phyloP scores from a whole-genome alignment of 2,797 vertebrate genomes.

The Coregonus suidteri region DNA sequence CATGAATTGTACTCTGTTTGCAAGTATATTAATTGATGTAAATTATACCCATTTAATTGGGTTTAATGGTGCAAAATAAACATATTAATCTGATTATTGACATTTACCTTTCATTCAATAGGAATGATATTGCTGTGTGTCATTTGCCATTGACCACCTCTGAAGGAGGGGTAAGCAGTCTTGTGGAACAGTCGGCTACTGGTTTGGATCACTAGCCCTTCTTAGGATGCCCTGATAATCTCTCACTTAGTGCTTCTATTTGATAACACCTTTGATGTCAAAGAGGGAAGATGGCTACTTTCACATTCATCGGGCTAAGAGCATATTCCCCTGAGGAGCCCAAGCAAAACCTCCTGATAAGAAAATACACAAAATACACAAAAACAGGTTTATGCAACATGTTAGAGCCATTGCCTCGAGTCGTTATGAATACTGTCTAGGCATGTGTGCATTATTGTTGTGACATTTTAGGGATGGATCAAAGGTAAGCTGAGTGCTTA shows the following conservation, averaged over 20 bases:
- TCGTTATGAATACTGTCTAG: constrained; percentile 25
- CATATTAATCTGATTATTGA: not conserved
- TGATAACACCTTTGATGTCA: constrained; percentile 45
- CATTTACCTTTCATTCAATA: not conserved
- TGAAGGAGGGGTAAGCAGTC: constrained; percentile 30
- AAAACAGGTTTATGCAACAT: constrained; percentile 3
- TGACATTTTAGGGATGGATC: constrained; percentile 4
- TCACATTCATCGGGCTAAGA: constrained; percentile 36
- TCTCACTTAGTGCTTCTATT: constrained; percentile 21
- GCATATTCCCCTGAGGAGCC: constrained; percentile 29
- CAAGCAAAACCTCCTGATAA: not conserved
- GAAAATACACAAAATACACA: not conserved
- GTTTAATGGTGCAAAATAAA: not conserved
- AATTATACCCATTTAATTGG: not conserved
- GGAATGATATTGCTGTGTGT: constrained; percentile 25
- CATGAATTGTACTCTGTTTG: not conserved
- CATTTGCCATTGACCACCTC: constrained; percentile 18
- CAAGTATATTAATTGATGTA: not conserved
- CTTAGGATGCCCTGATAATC: constrained; percentile 21
- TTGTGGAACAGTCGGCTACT: constrained; percentile 30
- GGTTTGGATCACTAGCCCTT: constrained; percentile 34
- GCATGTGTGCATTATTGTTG: not conserved
- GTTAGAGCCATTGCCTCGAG: constrained; percentile 1
- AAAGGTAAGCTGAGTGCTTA: not conserved
- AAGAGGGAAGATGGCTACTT: constrained; percentile 30